Percentiles rank a stretch among this genome's conserved stretches.
Conservation (phyloP, 37 sponge, comb jelly and placozoan genomes). For the Aphrocallistes beatrix region DNA sequence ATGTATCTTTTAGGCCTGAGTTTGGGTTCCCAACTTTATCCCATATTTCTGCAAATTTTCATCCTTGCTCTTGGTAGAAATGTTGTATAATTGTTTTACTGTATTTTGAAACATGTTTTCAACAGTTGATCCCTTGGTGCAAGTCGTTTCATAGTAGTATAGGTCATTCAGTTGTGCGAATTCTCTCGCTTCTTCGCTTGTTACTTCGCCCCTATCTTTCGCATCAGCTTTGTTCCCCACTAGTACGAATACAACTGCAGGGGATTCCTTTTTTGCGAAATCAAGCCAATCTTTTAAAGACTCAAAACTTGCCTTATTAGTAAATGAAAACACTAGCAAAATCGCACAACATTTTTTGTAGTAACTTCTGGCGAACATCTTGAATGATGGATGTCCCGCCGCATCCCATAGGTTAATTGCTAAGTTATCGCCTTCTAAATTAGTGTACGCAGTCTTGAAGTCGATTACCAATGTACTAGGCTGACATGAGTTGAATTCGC, state of each 20-base stretch:
- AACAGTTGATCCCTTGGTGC: neutral
- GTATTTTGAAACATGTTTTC: neutral
- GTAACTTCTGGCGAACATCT: neutral
- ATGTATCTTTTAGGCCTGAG: too few relatives aligned
- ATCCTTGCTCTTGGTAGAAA: neutral
- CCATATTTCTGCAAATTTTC: neutral
- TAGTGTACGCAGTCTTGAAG: neutral
- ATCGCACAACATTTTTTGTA: slow-evolving; percentile 10
- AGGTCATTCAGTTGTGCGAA: neutral
- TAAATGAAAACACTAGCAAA: neutral
- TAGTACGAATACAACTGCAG: neutral
- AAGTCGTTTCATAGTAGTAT: neutral
- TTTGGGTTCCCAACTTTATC: neutral
- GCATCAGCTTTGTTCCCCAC: slow-evolving; percentile 5
- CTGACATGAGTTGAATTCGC: slow-evolving; percentile 11
- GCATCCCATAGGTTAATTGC: neutral
- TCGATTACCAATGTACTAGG: neutral
- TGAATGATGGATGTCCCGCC: neutral
- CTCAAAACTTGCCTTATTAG: neutral
- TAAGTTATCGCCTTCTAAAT: neutral
- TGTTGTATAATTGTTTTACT: neutral
- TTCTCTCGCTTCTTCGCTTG: neutral
- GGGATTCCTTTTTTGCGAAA: neutral
- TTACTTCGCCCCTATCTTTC: neutral
- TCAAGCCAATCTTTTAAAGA: neutral